These are phyloP conservation scores for Bimastos eiseni DNA, from an alignment of 2,888 invertebrate species.

Conservation along the genomic window DNA sequence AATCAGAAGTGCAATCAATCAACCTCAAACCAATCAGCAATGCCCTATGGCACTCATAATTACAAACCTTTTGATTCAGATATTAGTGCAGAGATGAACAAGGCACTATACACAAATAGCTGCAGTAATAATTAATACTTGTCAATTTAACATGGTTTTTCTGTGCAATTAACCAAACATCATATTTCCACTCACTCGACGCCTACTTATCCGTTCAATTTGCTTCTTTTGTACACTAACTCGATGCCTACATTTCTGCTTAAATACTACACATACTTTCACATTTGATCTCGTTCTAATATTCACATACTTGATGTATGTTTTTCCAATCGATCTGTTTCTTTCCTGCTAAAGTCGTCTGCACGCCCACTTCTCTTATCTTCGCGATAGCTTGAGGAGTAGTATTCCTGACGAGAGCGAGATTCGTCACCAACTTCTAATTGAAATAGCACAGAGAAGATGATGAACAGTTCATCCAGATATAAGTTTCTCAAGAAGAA, in stretches of 20 bases:
- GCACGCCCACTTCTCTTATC: not conserved
- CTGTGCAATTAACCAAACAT: too few relatives aligned
- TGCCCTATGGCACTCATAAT: too few relatives aligned
- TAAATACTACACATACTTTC: not conserved
- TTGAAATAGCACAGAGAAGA: too few relatives aligned
- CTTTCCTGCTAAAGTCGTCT: not conserved
- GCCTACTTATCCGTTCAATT: not conserved
- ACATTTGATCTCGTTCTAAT: not conserved
- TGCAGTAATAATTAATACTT: too few relatives aligned
- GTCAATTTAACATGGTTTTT: too few relatives aligned
- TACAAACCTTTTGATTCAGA: too few relatives aligned
- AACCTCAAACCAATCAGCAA: too few relatives aligned
- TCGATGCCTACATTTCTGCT: not conserved
- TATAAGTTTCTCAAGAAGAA: too few relatives aligned
- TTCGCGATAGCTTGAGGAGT: not conserved
- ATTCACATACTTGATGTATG: not conserved
- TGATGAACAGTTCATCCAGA: not conserved
- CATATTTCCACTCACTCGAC: too few relatives aligned
- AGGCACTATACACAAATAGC: too few relatives aligned
- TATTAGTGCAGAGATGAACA: too few relatives aligned
- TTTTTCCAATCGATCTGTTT: not conserved
- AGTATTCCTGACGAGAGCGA: slow-evolving; percentile 18
- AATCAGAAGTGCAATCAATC: too few relatives aligned
- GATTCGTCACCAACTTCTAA: not conserved
- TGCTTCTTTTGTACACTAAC: not conserved